Evolutionary conservation across 2,797 vertebrate species (phyloP).

Genomic region (Amazona finschi): DNA sequence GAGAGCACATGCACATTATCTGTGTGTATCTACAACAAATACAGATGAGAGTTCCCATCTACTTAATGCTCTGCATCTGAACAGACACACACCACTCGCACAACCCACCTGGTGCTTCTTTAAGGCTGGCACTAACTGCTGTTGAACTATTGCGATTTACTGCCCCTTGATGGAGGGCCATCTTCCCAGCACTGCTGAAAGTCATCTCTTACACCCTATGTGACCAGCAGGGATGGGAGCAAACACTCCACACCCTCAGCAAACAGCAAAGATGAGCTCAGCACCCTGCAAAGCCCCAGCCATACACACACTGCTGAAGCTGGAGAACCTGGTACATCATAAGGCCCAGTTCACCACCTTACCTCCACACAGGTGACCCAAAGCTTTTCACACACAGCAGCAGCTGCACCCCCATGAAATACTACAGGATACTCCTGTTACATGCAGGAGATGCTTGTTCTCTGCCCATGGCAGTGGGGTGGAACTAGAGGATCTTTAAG

Average conservation of each 20-base stretch:
- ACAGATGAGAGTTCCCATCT: neutral
- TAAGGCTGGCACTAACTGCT: neutral
- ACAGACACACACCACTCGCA: neutral
- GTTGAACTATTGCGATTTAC: neutral
- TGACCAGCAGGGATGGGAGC: neutral
- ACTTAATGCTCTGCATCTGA: neutral
- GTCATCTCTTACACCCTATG: rapidly evolving
- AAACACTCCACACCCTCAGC: neutral
- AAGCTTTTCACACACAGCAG: neutral
- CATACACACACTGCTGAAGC: rapidly evolving
- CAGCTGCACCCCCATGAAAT: neutral
- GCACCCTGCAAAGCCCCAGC: neutral
- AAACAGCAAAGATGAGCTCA: rapidly evolving
- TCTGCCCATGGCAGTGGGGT: neutral
- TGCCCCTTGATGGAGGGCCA: neutral
- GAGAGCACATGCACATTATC: rapidly evolving
- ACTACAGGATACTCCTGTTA: neutral
- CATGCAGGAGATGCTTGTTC: neutral
- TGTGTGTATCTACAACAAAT: neutral
- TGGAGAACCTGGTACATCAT: rapidly evolving
- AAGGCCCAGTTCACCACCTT: neutral
- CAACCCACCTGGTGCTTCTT: neutral
- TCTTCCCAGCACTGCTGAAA: neutral
- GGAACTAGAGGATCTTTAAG: neutral
- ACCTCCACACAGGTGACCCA: neutral